Base-by-base conservation (phyloP, 1,140 invertebrate genomes). In the Copidosoma floridanum region DNA sequence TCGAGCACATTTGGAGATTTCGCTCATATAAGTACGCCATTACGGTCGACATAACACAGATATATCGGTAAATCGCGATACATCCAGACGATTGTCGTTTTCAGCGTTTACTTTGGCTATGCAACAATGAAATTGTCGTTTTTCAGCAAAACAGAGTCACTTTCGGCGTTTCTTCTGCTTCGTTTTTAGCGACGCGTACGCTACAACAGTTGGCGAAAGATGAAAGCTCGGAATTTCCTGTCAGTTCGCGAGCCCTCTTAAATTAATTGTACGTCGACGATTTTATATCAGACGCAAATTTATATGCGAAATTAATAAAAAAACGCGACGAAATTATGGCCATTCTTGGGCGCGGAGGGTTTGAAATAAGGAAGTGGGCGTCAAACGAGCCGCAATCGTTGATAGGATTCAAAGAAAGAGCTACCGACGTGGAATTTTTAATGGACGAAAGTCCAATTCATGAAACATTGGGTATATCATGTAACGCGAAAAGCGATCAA, bases 121-220 rank as follows among this genome's bases (percentile, higher is more conserved):
- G n/a, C n/a, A n/a, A n/a, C n/a, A 23, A 48, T 8, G 26, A 58
- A 27, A 58, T 61, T 2, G 8, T n/a, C 24, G 32, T 16, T 12
- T 64, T 23, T 40, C 29, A 52, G 20, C 44, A 47, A 32, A 65
- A 64, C n/a, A 71, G 65, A 14, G 58, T 72, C 4, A 72, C 65
- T 10, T 70, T 71, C 44, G 69, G 71, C 5, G 63, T 61, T 12
- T 46, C 63, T 14, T 29, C 47, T 24, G 59, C 64, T 11, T 10
- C 54, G 1, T 68, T 52, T 61, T 46, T 70, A 2, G n/a, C n/a
- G n/a, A n/a, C n/a, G n/a, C n/a, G n/a, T n/a, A n/a, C n/a, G n/a
- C n/a, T n/a, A n/a, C n/a, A 44, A 32, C 1, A 44, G 35, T 27
- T 55, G 14, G 12, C n/a, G 2, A 24, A 55, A 0, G 51, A 53